Conservation (phyloP, 2,888 invertebrate species). For the Heliconius charithonia region DNA sequence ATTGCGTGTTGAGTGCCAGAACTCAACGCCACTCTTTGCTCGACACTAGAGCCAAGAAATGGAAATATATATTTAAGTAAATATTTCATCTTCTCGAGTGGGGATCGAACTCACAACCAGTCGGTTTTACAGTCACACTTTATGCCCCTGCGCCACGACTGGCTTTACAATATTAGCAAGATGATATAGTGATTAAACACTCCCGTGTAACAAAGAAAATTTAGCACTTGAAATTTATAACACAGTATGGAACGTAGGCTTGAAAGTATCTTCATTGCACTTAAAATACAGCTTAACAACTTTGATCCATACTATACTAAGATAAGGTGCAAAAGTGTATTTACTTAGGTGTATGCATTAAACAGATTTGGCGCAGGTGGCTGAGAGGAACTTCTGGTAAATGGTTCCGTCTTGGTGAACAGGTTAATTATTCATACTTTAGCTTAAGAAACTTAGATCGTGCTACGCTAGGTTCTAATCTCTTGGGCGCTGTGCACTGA, state of each 20-base stretch:
- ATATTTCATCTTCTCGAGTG: too few relatives aligned
- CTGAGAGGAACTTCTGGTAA: slow-evolving; percentile 50
- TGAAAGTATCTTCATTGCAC: slow-evolving; percentile 18
- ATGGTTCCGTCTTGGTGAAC: slow-evolving; percentile 54
- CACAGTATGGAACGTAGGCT: slow-evolving; percentile 10
- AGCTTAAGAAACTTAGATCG: slow-evolving; percentile 39
- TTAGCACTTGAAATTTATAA: slow-evolving; percentile 18
- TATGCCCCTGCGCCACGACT: too few relatives aligned
- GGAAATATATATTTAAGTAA: too few relatives aligned
- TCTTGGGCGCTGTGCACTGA: background rate
- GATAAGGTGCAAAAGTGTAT: slow-evolving; percentile 3
- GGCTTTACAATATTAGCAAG: too few relatives aligned
- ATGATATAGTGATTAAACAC: slow-evolving; percentile 11
- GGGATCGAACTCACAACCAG: too few relatives aligned
- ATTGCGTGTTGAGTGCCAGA: too few relatives aligned
- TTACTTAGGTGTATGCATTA: slow-evolving; percentile 23
- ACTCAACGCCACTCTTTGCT: too few relatives aligned
- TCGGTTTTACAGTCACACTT: too few relatives aligned
- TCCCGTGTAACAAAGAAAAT: background rate
- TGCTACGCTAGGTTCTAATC: slow-evolving; percentile 20
- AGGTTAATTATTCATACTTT: slow-evolving; percentile 66
- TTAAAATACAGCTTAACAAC: slow-evolving; percentile 5
- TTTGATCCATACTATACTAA: background rate
- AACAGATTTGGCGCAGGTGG: slow-evolving; percentile 68
- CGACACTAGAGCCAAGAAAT: too few relatives aligned